Evolutionary conservation across 2,888 invertebrate species (phyloP), one percentile per base, ranked within the genome.

Genomic region (Falcaria lacertinaria): DNA sequence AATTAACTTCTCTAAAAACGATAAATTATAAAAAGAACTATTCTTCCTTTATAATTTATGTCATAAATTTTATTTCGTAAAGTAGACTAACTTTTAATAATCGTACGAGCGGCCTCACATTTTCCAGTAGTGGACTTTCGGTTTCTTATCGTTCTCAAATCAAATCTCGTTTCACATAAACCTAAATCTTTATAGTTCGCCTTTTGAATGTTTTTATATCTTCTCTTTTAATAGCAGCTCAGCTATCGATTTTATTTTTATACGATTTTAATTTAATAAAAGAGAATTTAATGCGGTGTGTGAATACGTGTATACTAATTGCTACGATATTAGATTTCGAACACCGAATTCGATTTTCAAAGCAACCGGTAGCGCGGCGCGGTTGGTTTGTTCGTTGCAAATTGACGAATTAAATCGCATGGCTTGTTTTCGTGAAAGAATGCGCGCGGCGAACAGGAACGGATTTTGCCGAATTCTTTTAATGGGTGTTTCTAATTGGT

Each of bases 401-500:
- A 80, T 84, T 79, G 80, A 77, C 74, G 77, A 70, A 76, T 76
- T 75, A 69, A 80, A 79, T 73, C 72, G 72, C 69, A 73, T 69
- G 69, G 69, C 68, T 74, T 61, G 76, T 74, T 79, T 80, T 77
- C 81, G 86, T 82, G 82, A 79, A 77, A 64, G 83, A 85, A 85
- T 86, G 86, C 82, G 70, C 63, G 64, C 70, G 67, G 65, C 72
- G 71, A 74, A 79, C 77, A 70, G 60, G 69, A 64, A 57, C 67
- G 64, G 57, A 63, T 53, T 66, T 67, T 65, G 67, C 63, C 74
- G 66, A 79, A 74, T 55, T 64, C 45, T 74, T 81, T 80, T 84
- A 84, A 84, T 83, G 76, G 77, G 64, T 80, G 81, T 79, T 69
- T 77, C 87, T 83, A 85, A 87, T 85, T 84, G 85, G 84, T 75